A percentile compares a stretch with the other conserved stretches of the same genome.
These are phyloP conservation scores for Halcyon smyrnensis DNA, from an alignment of 2,797 vertebrate genomes.

Conservation along the genomic window DNA sequence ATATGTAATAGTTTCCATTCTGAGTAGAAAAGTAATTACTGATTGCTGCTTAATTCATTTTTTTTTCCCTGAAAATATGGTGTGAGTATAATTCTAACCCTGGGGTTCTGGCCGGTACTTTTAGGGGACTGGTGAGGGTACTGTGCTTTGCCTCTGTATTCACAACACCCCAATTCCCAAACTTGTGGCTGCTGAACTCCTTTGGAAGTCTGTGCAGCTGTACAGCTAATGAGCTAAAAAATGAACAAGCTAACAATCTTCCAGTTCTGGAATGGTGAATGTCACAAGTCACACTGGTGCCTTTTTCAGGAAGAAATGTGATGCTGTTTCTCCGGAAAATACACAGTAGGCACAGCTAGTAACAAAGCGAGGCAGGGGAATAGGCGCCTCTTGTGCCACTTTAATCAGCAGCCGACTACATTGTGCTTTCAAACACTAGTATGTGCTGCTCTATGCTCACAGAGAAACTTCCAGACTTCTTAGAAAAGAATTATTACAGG, in stretches of 20 bases:
- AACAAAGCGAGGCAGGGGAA: neutral
- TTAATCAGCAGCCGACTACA: fast-evolving
- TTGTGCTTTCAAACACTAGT: neutral
- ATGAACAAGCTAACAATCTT: neutral
- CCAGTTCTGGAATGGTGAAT: neutral
- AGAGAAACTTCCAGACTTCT: neutral
- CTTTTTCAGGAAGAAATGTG: neutral
- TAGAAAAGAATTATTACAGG: neutral
- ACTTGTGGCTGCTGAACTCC: neutral
- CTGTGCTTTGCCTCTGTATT: neutral
- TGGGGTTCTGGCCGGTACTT: neutral
- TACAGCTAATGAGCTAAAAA: neutral
- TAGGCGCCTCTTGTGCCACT: neutral
- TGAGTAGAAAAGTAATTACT: neutral
- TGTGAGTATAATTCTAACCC: neutral
- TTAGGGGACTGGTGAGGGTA: neutral
- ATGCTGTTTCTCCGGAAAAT: neutral
- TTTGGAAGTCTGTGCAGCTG: neutral
- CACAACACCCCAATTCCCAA: neutral
- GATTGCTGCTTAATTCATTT: neutral
- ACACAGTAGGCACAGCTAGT: neutral
- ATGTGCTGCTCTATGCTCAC: neutral
- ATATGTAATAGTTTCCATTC: neutral
- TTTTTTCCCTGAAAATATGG: neutral
- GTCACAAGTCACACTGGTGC: neutral